Evolutionary conservation across 2,888 invertebrate genomes (phyloP).

Genomic region (Maniola hyperantus): DNA sequence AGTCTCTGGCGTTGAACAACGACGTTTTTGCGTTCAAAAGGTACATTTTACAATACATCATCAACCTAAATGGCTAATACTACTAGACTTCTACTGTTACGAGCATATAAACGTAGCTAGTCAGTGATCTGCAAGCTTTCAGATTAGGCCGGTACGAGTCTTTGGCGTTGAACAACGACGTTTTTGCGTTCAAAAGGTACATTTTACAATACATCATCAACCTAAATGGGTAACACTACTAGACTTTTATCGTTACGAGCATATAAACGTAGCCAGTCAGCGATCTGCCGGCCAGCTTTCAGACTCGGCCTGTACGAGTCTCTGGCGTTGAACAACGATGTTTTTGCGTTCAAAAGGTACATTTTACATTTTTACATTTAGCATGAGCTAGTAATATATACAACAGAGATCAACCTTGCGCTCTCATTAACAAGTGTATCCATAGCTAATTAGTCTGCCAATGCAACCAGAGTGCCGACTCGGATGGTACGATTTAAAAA

Average conservation of each 20-base stretch:
- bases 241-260: too few relatives aligned
- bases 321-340: neutral
- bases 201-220: conserved; percentile 4
- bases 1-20: neutral
- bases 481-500: too few relatives aligned
- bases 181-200: conserved; percentile 82
- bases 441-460: too few relatives aligned
- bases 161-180: conserved; percentile 72
- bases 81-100: too few relatives aligned
- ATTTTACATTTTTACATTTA: too few relatives aligned
- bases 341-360: neutral
- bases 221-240: too few relatives aligned
- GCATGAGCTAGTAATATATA: too few relatives aligned
- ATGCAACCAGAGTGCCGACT: too few relatives aligned
- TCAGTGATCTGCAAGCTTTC: conserved; percentile 51
- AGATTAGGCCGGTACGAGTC: conserved; percentile 78
- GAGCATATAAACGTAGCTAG: neutral
- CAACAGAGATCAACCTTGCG: too few relatives aligned
- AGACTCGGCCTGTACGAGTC: neutral
- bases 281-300: conserved; percentile 56
- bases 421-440: too few relatives aligned
- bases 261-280: neutral
- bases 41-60: neutral
- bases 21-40: neutral
- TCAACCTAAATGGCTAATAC: neutral